phyloP scores from a whole-genome alignment of 2,113 vertebrate genomes.

The Dasypus novemcinctus region DNA sequence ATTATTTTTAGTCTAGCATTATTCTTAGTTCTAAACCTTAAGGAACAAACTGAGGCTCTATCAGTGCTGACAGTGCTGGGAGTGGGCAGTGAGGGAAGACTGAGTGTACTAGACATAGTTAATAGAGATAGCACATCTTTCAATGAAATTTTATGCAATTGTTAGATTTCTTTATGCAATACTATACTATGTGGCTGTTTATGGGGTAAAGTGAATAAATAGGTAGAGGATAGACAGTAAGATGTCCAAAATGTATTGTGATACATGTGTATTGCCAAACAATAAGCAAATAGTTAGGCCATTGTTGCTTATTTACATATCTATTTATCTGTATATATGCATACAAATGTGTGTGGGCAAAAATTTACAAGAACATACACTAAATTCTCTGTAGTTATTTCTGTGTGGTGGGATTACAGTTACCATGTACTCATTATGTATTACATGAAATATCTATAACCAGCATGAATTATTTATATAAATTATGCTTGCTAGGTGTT shows the following conservation, averaged over 20 bases:
- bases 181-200: neutral
- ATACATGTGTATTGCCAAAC: neutral
- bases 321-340: neutral
- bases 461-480: slow-evolving; percentile 68
- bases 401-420: neutral
- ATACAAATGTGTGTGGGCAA: slow-evolving; percentile 3
- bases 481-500: slow-evolving; percentile 42
- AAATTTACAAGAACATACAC: slow-evolving; percentile 3
- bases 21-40: slow-evolving; percentile 42
- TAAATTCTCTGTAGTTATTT: slow-evolving; percentile 52
- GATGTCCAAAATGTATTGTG: slow-evolving; percentile 6
- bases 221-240: neutral
- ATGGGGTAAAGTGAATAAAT: neutral
- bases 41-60: neutral
- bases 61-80: neutral
- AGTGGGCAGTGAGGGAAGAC: neutral
- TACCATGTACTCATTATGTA: slow-evolving; percentile 34
- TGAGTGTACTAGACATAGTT: neutral
- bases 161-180: neutral
- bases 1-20: slow-evolving; percentile 8
- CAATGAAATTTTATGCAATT: neutral
- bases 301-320: neutral
- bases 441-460: slow-evolving; percentile 63
- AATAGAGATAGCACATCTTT: neutral
- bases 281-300: neutral